phyloP scores from a whole-genome alignment of 1,140 invertebrate genomes.

The Pygmarrhopalites habei region DNA sequence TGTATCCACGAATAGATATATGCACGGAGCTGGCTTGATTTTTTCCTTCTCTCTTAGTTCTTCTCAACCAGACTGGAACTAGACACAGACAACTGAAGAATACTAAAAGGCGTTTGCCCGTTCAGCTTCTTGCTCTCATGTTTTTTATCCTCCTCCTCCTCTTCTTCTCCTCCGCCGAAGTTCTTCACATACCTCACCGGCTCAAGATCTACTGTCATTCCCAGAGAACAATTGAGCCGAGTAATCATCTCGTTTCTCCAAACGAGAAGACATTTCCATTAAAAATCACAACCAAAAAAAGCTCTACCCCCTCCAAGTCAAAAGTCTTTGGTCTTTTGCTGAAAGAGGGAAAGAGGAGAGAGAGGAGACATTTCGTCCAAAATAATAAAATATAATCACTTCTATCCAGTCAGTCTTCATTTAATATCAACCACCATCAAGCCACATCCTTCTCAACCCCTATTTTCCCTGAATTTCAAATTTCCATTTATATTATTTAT shows the following conservation, averaged over 20 bases:
- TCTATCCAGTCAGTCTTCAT: too few species aligned
- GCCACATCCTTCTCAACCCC: too few species aligned
- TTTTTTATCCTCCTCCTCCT: neutral
- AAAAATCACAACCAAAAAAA: neutral
- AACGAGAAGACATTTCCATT: neutral
- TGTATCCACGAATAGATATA: neutral
- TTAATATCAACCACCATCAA: too few species aligned
- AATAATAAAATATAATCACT: too few species aligned
- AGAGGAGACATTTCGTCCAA: too few species aligned
- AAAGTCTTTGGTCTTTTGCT: neutral
- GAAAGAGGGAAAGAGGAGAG: too few species aligned
- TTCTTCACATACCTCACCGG: neutral
- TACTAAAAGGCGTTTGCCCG: neutral
- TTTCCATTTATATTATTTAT: too few species aligned
- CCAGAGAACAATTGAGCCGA: neutral
- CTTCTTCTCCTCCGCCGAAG: neutral
- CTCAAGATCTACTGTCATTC: neutral
- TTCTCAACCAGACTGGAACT: neutral
- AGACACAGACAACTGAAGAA: neutral
- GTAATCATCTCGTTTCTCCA: neutral
- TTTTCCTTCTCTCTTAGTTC: neutral
- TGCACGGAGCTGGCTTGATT: neutral
- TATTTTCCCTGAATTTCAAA: too few species aligned
- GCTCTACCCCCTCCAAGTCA: neutral
- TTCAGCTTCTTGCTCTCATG: neutral